These are phyloP conservation scores for Rhinogobius similis DNA, from an alignment of 2,113 vertebrate genomes.

Conservation along the genomic window DNA sequence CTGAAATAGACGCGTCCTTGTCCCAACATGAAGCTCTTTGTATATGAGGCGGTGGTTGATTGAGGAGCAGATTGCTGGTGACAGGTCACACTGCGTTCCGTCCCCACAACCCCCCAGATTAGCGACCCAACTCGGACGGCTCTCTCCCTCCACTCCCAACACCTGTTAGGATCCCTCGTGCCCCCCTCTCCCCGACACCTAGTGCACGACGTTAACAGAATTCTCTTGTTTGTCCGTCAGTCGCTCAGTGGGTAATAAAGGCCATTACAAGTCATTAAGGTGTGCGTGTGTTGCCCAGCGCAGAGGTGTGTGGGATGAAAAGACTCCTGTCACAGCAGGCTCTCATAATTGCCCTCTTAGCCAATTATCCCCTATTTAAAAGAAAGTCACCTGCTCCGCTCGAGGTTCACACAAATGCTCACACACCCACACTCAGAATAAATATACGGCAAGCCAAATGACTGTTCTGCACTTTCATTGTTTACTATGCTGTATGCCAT, in stretches of 20 bases:
- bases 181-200: constrained; percentile 31
- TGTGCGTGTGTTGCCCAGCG: constrained; percentile 75
- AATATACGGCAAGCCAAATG: constrained; percentile 73
- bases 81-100: constrained; percentile 81
- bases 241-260: constrained; percentile 91
- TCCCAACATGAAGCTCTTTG: constrained; percentile 58
- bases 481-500: constrained; percentile 33
- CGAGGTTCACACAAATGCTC: constrained; percentile 41
- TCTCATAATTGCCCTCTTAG: constrained; percentile 96
- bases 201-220: constrained; percentile 55
- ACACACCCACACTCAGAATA: constrained; percentile 14
- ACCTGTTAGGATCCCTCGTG: constrained; percentile 90
- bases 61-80: constrained; percentile 80
- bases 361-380: constrained; percentile 96
- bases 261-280: constrained; percentile 97
- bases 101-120: constrained; percentile 77
- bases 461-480: constrained; percentile 82
- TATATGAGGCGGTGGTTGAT: constrained; percentile 65
- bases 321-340: constrained; percentile 91
- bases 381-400: constrained; percentile 95
- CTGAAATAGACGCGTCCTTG: constrained; percentile 83
- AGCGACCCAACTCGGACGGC: constrained; percentile 80
- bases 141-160: constrained; percentile 67
- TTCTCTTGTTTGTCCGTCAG: constrained; percentile 62
- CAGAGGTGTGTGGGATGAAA: constrained; percentile 89